Base-by-base conservation (phyloP, 1,140 invertebrate species). In the Antheraea pernyi region DNA sequence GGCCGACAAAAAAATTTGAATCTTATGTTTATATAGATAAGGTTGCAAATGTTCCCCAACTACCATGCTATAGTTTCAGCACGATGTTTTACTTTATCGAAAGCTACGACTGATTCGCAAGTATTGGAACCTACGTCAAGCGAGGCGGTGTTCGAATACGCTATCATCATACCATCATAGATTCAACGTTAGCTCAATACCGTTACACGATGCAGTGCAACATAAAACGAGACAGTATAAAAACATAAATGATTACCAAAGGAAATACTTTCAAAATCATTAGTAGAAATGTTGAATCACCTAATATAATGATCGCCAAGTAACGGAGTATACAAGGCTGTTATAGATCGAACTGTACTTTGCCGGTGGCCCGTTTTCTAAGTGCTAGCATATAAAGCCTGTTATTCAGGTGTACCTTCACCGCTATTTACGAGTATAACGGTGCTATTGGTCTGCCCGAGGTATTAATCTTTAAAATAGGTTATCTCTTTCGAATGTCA, bases 401-500 rank as follows among this genome's bases (percentile, higher is more conserved):
- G 46, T 53, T 53, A 53, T 42, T 42, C 39, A 42, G 39, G 39
- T 42, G 39, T 13, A 13, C 46, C 46, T 53, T 53, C 16, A 53
- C 46, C 46, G 46, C 46, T 53, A 53, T 53, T 13, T 1, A 53
- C 16, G 22, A 30, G 22, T 30, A 30, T 30, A 53, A 53, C 46
- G 46, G 46, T 53, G 13, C 16, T 16, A 9, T n/a, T 53, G 46
- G 46, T 53, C 6, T 53, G 6, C 11, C 46, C 16, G 46, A 53
- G 46, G 16, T 53, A 53, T 53, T 6, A 53, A 53, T 53, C 46
- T 53, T 53, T 53, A 53, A 53, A 53, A 53, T 53, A 53, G 46
- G 46, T 53, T 53, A 53, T 6, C 46, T 53, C 6, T 42, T 42
- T 42, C 39, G 11, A 42, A 42, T 42, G 7, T 42, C 39, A 42